These are phyloP conservation scores for Diorhabda sublineata DNA, from an alignment of 1,140 invertebrate genomes.

Conservation along the genomic window DNA sequence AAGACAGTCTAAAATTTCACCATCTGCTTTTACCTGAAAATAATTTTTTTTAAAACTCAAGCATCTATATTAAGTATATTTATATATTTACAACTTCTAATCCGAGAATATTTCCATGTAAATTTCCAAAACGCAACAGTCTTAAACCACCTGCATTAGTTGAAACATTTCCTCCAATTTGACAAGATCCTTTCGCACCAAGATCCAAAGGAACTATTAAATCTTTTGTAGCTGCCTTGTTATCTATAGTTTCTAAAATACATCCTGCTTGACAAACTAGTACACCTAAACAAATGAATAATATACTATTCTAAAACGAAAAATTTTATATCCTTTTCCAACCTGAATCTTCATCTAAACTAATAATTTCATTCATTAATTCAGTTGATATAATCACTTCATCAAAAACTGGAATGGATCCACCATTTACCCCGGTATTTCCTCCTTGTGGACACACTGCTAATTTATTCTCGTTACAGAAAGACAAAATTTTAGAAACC, in stretches of 20 bases:
- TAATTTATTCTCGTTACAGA: constrained; percentile 78
- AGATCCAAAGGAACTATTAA: constrained; percentile 93
- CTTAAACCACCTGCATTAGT: constrained; percentile 95
- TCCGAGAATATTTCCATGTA: constrained; percentile 88
- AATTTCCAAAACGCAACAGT: constrained; percentile 87
- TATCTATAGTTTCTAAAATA: constrained; percentile 82
- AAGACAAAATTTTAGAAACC: constrained; percentile 78
- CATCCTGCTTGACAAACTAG: constrained; percentile 88
- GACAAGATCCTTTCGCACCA: constrained; percentile 95
- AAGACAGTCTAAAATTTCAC: constrained; percentile 80
- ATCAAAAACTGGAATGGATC: constrained; percentile 93
- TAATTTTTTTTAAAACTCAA: not conserved
- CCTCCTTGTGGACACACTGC: constrained; percentile 94
- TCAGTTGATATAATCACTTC: constrained; percentile 87
- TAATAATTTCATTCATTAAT: constrained; percentile 84
- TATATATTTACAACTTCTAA: constrained; percentile 74
- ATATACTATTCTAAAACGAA: too few relatives aligned
- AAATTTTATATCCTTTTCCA: not conserved
- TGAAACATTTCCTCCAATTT: constrained; percentile 94
- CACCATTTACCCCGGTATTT: constrained; percentile 90
- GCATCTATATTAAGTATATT: not conserved
- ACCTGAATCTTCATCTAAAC: constrained; percentile 62
- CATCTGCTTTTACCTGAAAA: constrained; percentile 78
- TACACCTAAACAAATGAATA: constrained; percentile 56
- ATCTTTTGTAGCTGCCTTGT: constrained; percentile 64